These are phyloP conservation scores for Forbesichthys papilliferus DNA, from an alignment of 2,113 vertebrate species.

Conservation along the genomic window DNA sequence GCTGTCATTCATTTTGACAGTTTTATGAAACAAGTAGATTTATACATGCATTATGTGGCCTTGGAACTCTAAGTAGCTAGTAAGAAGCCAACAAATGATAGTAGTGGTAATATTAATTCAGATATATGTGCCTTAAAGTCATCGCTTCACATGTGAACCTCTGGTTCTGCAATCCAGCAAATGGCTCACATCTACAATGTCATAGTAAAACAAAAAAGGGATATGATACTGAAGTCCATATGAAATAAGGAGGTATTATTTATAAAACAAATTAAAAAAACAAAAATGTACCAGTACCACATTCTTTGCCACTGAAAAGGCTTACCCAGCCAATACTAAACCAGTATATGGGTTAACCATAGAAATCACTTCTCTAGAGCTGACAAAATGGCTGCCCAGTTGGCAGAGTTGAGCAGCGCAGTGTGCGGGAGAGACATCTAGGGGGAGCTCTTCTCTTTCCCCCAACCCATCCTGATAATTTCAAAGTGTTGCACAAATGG, in stretches of 20 bases:
- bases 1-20: background rate
- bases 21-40: background rate
- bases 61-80: background rate
- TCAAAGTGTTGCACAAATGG: conserved; percentile 13
- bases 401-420: conserved; percentile 14
- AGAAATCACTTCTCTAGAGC: conserved; percentile 24
- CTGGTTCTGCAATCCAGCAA: conserved; percentile 3
- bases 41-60: background rate
- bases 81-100: background rate
- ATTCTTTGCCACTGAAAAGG: background rate
- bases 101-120: background rate
- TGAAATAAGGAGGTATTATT: background rate
- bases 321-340: conserved; percentile 9
- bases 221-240: conserved; percentile 28
- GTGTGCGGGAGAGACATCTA: conserved; percentile 10
- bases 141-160: conserved; percentile 31
- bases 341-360: conserved; percentile 41
- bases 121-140: conserved; percentile 50
- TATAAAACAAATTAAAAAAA: conserved; percentile 8
- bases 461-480: conserved; percentile 14
- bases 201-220: background rate
- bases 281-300: conserved; percentile 28
- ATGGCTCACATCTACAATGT: conserved; percentile 35
- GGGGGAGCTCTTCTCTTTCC: conserved; percentile 31
- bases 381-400: conserved; percentile 50